A percentile compares a stretch with the other conserved stretches of the same genome.
These are phyloP conservation scores for Bombyx mandarina DNA, from an alignment of 1,140 invertebrate genomes.

Conservation along the genomic window DNA sequence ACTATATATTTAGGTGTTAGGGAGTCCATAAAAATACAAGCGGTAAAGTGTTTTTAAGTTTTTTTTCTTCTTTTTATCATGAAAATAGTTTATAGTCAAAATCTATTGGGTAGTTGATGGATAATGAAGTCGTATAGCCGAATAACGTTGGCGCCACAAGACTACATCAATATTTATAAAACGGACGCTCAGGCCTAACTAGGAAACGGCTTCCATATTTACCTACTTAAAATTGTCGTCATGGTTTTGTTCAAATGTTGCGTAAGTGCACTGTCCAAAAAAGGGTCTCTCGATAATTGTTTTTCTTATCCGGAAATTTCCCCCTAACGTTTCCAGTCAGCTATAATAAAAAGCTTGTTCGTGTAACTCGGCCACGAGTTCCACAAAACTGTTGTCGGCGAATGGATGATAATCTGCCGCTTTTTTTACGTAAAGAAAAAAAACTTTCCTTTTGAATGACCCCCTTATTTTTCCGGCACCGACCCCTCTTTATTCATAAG, in stretches of 20 bases:
- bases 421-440: constrained; percentile 47
- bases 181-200: constrained; percentile 4
- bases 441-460: constrained; percentile 58
- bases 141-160: constrained; percentile 9
- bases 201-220: constrained; percentile 15
- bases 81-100: too few relatives aligned
- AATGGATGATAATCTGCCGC: constrained; percentile 49
- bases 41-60: too few relatives aligned
- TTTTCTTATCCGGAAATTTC: constrained; percentile 20
- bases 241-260: constrained; percentile 6
- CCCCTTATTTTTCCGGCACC: constrained; percentile 47
- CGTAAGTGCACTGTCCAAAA: constrained; percentile 2
- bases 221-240: constrained; percentile 17
- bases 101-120: too few relatives aligned
- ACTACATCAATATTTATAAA: constrained; percentile 17
- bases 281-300: constrained; percentile 20
- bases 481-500: constrained; percentile 64
- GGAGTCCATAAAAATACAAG: not conserved
- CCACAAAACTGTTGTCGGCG: constrained; percentile 53
- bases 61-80: too few relatives aligned
- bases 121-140: constrained; percentile 2
- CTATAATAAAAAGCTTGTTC: constrained; percentile 40
- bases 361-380: constrained; percentile 26
- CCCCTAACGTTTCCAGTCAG: constrained; percentile 22
- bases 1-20: not conserved